Evolutionary conservation across 2,113 vertebrate genomes (phyloP), one percentile per base, ranked within the genome.

Genomic region (Benitochromis conjunctus): DNA sequence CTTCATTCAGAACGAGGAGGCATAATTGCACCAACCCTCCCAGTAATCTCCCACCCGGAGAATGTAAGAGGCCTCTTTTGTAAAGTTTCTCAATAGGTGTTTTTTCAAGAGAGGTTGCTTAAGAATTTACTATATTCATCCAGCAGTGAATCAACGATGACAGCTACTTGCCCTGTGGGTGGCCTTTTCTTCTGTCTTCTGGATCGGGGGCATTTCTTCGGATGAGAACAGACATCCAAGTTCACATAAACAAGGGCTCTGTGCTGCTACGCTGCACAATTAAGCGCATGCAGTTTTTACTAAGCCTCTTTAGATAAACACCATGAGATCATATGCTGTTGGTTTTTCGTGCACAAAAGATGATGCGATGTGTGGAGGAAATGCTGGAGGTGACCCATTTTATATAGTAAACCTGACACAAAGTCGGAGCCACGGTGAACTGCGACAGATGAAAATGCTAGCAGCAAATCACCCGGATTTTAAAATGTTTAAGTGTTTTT

Each of bases 91-190:
- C 84, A 88, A 91, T 81, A 92, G 93, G 84, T 91, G 84, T 86
- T 58, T 71, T 86, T 87, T 80, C 79, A 71, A 51, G 74, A 80
- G 87, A 66, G 87, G 66, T 89, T 91, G 85, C 90, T 91, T 90
- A 92, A 92, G 90, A 94, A 91, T 91, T 83, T 55, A 79, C 86
- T 82, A 85, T 94, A 92, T 87, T 88, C 87, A 87, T 69, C 85
- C 88, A 53, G 82, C 76, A 85, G 89, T 91, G 91, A 94, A 95
- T 94, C 88, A 64, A 79, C 83, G 87, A 91, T 88, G 92, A 92
- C 94, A 95, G 91, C 86, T 91, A 81, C 90, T 92, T 91, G 94
- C 93, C 92, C 93, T 66, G 91, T 94, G 95, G 94, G 94, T 94
- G 95, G 94, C 91, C 92, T 91, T 83, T 90, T 89, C 87, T 84